Evolutionary conservation across 2,113 vertebrate genomes (phyloP), one percentile per base, ranked within the genome.

Genomic region (Propithecus coquereli): DNA sequence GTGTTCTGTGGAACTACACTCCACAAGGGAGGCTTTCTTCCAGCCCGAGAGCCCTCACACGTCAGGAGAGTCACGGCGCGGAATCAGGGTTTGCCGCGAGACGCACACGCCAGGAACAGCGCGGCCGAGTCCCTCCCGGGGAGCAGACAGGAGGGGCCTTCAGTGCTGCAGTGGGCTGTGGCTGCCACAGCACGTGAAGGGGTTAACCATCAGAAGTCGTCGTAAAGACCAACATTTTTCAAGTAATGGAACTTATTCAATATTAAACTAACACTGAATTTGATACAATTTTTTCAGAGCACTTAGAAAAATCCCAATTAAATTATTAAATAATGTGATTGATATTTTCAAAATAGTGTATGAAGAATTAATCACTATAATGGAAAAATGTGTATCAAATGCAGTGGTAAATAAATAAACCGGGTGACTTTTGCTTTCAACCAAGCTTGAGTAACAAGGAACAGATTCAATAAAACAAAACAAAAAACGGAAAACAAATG

Each of bases 21-120:
- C 37, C 0, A 25, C 20, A 17, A 1, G 12, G 0, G 1, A 23
- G n/a, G 8, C n/a, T 8, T 10, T 0, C 11, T 16, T 8, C 17
- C 16, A 3, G n/a, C 20, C 16, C 0, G 25, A 20, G 54, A 2
- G 9, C 76, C 50, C 80, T 23, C 61, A 30, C 18, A 70, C 18
- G 8, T 7, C 66, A 37, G n/a, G 66, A 17, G 17, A 14, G 20
- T 70, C 25, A 11, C 27, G 8, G 61, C 30, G 20, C 5, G 20
- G 54, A 63, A 63, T 63, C 27, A 3, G 27, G 27, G 11, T 63
- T 63, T 63, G 27, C 61, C 11, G 61, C 10, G 27, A 9, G 61
- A 63, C 50, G 23, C n/a, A 23, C 25, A 34, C 8, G 85, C 27
- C 68, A 22, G 32, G 8, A 30, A 23, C 22, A 20, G 32, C 11